Conservation (phyloP, 2,888 invertebrate species). For the Cheilosia vernalis region DNA sequence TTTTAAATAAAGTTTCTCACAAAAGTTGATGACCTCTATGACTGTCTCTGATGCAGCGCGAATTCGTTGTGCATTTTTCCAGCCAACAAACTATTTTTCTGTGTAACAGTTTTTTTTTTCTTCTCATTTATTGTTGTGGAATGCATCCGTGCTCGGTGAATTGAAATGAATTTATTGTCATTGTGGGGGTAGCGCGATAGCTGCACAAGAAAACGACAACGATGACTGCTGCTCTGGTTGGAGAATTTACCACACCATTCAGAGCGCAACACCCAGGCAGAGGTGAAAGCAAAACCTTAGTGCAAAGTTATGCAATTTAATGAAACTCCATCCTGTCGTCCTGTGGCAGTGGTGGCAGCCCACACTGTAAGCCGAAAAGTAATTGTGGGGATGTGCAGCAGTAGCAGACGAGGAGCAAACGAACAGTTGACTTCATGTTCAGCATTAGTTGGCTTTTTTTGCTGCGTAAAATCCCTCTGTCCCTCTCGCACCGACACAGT, state of each 20-base stretch:
- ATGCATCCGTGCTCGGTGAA: constrained; percentile 53
- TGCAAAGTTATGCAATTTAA: constrained; percentile 73
- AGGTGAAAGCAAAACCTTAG: constrained; percentile 37
- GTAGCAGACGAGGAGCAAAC: constrained; percentile 3
- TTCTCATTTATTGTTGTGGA: constrained; percentile 10
- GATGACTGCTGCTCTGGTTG: constrained; percentile 46
- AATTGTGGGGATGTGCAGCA: constrained; percentile 59
- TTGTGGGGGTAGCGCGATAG: constrained; percentile 26
- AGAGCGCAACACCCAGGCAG: not conserved
- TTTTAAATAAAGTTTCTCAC: too few relatives aligned
- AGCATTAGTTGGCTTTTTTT: constrained; percentile 60
- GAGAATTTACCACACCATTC: constrained; percentile 39
- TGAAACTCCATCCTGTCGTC: constrained; percentile 61
- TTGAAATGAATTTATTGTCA: constrained; percentile 71
- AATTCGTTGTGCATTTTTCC: not conserved
- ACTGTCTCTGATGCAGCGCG: not conserved
- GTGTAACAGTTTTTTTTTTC: not conserved
- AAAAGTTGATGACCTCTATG: not conserved
- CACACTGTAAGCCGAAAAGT: constrained; percentile 56
- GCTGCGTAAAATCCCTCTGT: not conserved
- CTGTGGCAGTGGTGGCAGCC: constrained; percentile 47
- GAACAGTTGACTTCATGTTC: constrained; percentile 66
- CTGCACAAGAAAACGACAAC: constrained; percentile 25
- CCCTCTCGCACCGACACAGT: not conserved
- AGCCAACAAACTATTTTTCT: constrained; percentile 4